Evolutionary conservation across 2,797 vertebrate species (phyloP), one percentile per base, ranked within the genome.

Genomic region (Hafferia zeledoni): DNA sequence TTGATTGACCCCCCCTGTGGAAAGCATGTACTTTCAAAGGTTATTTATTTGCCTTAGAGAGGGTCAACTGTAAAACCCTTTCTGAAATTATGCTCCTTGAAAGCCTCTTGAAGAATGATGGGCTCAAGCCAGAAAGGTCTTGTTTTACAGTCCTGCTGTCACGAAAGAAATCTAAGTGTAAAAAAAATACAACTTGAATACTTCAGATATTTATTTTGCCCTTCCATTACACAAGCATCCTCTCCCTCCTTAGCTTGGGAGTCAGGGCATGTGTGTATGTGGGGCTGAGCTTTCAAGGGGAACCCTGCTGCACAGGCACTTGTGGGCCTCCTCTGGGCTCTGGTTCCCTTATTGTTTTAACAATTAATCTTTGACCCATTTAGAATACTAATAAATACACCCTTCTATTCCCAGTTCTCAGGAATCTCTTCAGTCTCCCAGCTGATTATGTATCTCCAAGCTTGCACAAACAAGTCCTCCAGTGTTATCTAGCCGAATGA

Each of bases 121-220:
- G 67, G 83, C 17, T 88, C 59, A 30, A 92, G 70, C 83, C 83
- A 94, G 81, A 59, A 83, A 23, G 86, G 18, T 87, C 70, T 94
- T 94, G 31, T 83, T 94, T 88, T 91, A 86, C 57, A 85, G 69
- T 55, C 24, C 35, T 0, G 2, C 69, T 86, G 67, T 83, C 44
- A 11, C 79, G 33, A 69, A 82, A 69, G 87, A 86, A 89, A 84
- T 70, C 10, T 28, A 93, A 92, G 65, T 50, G 43, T 74, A 90
- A 70, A 52, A 86, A 93, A 88, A 91, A 47, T n/a, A 84, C 59
- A 56, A 47, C 52, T 90, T 84, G 64, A 92, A 87, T 94, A 46
- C 76, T 77, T 91, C 19, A 78, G 94, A 13, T 95, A 72, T 91
- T 95, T 95, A 79, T 94, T 94, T 87, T 89, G 41, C 61, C 55